Evolutionary conservation across 2,113 vertebrate species (phyloP), one percentile per base, ranked within the genome.

Genomic region (Delphinus delphis): DNA sequence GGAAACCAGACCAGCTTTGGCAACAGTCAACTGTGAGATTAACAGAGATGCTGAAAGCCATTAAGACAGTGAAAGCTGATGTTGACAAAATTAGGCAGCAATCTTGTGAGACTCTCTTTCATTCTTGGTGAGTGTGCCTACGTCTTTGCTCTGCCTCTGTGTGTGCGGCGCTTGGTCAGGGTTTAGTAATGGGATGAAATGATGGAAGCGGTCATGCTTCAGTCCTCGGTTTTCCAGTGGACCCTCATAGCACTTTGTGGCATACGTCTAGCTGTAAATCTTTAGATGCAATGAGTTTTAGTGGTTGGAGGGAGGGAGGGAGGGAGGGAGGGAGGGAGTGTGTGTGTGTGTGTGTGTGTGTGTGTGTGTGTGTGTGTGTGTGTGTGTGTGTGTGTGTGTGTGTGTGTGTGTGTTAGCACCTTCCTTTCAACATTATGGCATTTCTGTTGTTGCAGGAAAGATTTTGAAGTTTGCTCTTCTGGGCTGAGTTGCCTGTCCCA

Each of bases 91-190:
- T 99, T 85, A 98, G 98, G 8, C 98, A 98, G 62, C 98, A 98
- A 90, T 98, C 98, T 53, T 95, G 96, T 31, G 98, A 99, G 81
- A 98, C 98, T n/a, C 97, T 97, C 1, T 99, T 99, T 96, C 98
- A 99, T 98, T 99, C 99, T 84, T 99, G 99, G 99, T 99, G 98
- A 99, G 99, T 98, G 73, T 55, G 33, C 71, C 28, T 87, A 1
- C 65, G 26, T 62, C 21, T 93, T 58, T 41, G 67, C 25, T 38
- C 0, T 36, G 44, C 17, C 26, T 79, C 15, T 94, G 0, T 82
- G 3, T 70, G 60, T 31, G 44, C 88, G 3, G 9, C 18, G 3
- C 53, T 86, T n/a, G 28, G n/a, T 5, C 21, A 65, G 50, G 14
- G 58, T 67, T 89, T 58, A 79, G 18, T 60, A 31, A 41, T 55